Evolutionary conservation across 1,140 invertebrate genomes (phyloP), one percentile per base, ranked within the genome.

Genomic region (Lanistes nyassanus): DNA sequence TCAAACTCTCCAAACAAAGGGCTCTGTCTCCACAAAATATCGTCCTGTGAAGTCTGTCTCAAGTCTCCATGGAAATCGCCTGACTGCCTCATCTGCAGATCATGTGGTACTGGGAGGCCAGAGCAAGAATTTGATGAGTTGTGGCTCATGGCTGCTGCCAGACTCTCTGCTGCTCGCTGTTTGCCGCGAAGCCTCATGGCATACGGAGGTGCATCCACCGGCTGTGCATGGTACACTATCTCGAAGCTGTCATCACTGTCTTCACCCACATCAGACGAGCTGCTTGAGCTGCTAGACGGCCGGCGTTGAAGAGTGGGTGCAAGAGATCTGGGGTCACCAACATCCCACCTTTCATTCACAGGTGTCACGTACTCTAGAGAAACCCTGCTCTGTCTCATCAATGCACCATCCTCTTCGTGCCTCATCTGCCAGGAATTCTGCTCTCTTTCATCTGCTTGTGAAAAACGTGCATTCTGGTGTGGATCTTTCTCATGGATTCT

Each of bases 241-340:
- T 62, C 56, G n/a, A 60, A 56, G 36, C 56, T 72, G 37, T 72
- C 70, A 29, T 72, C 70, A 23, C 70, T 72, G 26, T 56, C 47
- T 1, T 70, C 68, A 16, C 47, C 68, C 51, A 56, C 68, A 29
- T 70, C 68, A 9, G 68, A 70, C 21, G 68, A 70, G 21, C 68
- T 70, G 36, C 31, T 39, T 6, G 55, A 60, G 51, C 51, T 31
- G 47, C 36, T 36, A 11, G 55, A 72, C 9, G 56, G 67, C 0
- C 26, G 39, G 1, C 64, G 64, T 16, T 47, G 42, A 47, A 47
- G 42, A 47, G 19, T 16, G 9, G 42, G 42, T 3, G 42, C 1
- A 47, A 16, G 9, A 47, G 42, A 47, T 47, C 9, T 6, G n/a
- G n/a, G n/a, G 9, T 16, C 42, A 3, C 42, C 42, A 47, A 47